Base-by-base conservation (phyloP, 2,113 vertebrate species). In the Antechinus flavipes region DNA sequence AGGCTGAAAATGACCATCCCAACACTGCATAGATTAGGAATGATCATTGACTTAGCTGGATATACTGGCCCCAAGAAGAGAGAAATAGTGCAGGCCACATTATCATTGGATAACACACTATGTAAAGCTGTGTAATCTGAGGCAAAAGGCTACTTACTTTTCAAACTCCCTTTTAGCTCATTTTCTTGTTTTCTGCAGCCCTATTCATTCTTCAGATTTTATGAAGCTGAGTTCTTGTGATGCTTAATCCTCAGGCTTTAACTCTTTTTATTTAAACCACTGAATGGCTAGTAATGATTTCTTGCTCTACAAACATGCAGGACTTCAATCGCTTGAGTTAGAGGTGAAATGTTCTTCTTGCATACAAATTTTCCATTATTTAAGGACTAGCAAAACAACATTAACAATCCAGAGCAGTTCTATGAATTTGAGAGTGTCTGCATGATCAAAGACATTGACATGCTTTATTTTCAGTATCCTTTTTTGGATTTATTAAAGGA, bases 321-420 rank as follows among this genome's bases (percentile, higher is more conserved):
- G 91, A 95, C 96, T 95, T 97, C 93, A 97, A 94, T 47, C 93
- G 49, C 58, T 96, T 96, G 90, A 93, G 53, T 56, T 52, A 7
- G 47, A 94, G 94, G 53, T 91, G 54, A 97, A 96, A 93, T 52
- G 4, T 93, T 97, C 54, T 49, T 1, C 89, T 94, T 93, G 42
- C 3, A 93, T 22, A 61, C 89, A 93, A 0, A 42, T 93, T 95
- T 98, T 50, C 84, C 76, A 7, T 58, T 96, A 68, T 89, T 35
- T 56, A 89, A 42, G 35, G 16, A n/a, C 93, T 47, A 53, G 49
- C 90, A 30, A 93, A 27, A 0, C 1, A 8, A 35, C 53, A 42
- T 90, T 96, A 96, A 96, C 25, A 84, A n/a, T 22, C 49, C 35
- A n/a, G 47, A 89, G 91, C 93, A 97, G 42, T 12, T 27, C 11